Conservation (phyloP, 2,113 vertebrate genomes). For the Siniperca chuatsi region DNA sequence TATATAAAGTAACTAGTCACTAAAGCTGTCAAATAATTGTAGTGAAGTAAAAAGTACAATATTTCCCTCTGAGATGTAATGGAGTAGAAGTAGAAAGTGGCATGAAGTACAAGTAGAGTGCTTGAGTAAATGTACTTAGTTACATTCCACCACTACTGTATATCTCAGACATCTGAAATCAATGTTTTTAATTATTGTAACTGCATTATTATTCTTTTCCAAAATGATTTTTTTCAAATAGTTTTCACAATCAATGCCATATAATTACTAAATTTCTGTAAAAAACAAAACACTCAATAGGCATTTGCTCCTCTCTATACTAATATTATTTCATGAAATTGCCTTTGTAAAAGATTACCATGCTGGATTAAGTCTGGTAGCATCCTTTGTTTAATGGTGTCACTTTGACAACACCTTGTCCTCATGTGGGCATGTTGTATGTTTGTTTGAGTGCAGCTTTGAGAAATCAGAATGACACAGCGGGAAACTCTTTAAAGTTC, state of each 20-base stretch:
- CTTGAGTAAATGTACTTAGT: too few species aligned
- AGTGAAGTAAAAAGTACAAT: too few species aligned
- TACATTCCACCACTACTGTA: too few species aligned
- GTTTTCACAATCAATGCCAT: background rate
- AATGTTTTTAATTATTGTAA: background rate
- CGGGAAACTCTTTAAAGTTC: constrained; percentile 69
- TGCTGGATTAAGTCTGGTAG: background rate
- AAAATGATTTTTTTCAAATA: background rate
- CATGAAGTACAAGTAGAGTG: too few species aligned
- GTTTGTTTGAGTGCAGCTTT: constrained; percentile 31
- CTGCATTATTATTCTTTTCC: background rate
- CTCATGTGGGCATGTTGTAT: background rate
- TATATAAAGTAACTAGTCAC: too few species aligned
- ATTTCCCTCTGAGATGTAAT: too few species aligned
- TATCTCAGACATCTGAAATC: background rate
- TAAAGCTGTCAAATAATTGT: too few species aligned
- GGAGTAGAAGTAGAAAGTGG: too few species aligned
- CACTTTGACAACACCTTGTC: background rate
- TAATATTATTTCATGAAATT: background rate
- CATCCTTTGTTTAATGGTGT: background rate
- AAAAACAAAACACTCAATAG: background rate
- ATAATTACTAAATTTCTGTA: background rate
- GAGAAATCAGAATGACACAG: constrained; percentile 77
- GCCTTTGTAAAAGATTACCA: background rate
- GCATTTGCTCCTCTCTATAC: background rate